A percentile compares a stretch with the other conserved stretches of the same genome.
phyloP scores from a whole-genome alignment of 2,888 invertebrate species.

The Himalopsyche tibetana region DNA sequence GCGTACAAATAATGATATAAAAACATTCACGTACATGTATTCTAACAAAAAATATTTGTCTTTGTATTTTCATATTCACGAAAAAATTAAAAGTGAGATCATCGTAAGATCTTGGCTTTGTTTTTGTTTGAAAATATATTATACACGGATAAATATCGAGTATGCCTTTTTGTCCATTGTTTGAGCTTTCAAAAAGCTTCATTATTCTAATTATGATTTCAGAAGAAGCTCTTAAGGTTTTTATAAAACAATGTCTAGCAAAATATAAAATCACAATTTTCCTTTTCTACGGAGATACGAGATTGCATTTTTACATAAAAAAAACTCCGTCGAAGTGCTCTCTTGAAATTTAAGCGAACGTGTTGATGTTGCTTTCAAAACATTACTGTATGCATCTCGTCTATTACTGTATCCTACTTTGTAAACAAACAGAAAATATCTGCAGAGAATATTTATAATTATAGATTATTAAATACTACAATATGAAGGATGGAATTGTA shows the following conservation, averaged over 20 bases:
- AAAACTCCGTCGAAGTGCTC: background rate
- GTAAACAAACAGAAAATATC: background rate
- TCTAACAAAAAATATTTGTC: too few relatives aligned
- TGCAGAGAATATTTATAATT: too few relatives aligned
- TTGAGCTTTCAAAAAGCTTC: background rate
- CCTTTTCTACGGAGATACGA: background rate
- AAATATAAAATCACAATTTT: background rate
- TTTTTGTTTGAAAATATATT: too few relatives aligned
- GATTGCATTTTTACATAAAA: background rate
- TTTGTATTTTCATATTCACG: too few relatives aligned
- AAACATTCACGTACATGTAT: too few relatives aligned
- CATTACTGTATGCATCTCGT: background rate
- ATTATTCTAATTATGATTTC: background rate
- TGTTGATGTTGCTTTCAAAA: background rate
- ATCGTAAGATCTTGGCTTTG: too few relatives aligned
- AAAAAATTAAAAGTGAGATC: too few relatives aligned
- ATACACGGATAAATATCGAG: too few relatives aligned
- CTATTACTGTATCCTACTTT: background rate
- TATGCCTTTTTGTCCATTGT: background rate
- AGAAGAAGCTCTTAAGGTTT: background rate
- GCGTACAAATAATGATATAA: too few relatives aligned
- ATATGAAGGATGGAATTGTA: too few relatives aligned
- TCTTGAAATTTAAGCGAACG: background rate
- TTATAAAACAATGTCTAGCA: background rate
- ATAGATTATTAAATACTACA: too few relatives aligned